A percentile compares a stretch with the other conserved stretches of the same genome.
Conservation (phyloP, 2,113 vertebrate genomes). For the Smithornis capensis region DNA sequence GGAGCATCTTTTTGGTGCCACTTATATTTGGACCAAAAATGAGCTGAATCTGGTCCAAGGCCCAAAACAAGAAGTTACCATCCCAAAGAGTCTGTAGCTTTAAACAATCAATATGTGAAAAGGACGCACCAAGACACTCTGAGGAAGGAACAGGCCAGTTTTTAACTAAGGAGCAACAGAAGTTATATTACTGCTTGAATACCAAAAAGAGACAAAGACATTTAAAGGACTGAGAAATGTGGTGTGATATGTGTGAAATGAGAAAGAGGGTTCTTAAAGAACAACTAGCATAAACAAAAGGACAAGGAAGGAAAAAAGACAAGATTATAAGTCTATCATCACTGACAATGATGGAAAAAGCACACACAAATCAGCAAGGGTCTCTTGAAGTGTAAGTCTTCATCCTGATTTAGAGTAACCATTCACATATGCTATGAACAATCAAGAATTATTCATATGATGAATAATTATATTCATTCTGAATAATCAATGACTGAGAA, state of each 20-base stretch:
- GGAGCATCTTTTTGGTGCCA: neutral
- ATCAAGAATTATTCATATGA: neutral
- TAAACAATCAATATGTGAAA: neutral
- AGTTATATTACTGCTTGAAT: neutral
- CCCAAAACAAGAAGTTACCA: neutral
- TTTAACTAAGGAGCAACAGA: neutral
- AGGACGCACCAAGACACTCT: neutral
- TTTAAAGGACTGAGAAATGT: neutral
- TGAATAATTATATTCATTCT: neutral
- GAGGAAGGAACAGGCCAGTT: neutral
- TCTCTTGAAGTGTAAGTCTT: neutral
- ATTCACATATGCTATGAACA: neutral
- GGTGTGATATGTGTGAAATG: neutral
- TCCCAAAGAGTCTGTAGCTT: neutral
- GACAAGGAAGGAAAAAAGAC: neutral
- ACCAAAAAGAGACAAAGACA: neutral
- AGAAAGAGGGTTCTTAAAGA: neutral
- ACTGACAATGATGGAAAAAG: neutral
- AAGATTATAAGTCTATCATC: neutral
- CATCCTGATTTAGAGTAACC: neutral
- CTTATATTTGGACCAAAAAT: neutral
- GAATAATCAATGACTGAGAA: neutral
- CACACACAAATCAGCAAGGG: neutral
- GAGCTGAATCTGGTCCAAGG: neutral
- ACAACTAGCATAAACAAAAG: neutral